These are phyloP conservation scores for Otolemur crassicaudatus DNA, from an alignment of 2,797 vertebrate genomes.

Conservation along the genomic window DNA sequence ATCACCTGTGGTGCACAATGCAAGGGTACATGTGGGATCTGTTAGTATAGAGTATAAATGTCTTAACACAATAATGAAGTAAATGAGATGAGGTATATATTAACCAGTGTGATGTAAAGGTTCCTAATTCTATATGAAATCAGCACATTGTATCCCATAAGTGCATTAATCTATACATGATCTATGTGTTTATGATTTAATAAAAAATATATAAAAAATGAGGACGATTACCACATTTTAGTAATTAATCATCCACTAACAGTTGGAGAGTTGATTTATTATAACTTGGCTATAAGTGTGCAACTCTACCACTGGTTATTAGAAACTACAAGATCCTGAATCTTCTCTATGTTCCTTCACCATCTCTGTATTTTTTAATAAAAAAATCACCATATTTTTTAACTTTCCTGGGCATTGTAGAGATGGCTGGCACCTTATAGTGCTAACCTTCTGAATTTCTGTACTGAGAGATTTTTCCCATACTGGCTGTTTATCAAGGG, in stretches of 20 bases:
- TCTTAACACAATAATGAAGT: too few relatives aligned
- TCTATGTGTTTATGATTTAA: too few relatives aligned
- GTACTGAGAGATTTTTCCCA: neutral
- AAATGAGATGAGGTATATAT: too few relatives aligned
- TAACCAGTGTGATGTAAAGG: too few relatives aligned
- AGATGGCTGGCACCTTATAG: neutral
- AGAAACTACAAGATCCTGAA: neutral
- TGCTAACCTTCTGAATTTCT: neutral
- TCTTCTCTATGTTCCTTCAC: neutral
- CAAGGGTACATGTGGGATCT: too few relatives aligned
- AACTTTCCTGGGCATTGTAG: neutral
- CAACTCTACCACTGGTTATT: neutral
- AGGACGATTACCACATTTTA: neutral
- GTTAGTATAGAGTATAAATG: too few relatives aligned
- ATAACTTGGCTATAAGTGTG: neutral
- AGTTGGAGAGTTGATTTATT: neutral
- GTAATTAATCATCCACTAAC: neutral
- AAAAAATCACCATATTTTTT: neutral
- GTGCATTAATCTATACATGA: too few relatives aligned
- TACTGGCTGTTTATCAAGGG: neutral
- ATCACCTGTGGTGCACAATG: too few relatives aligned
- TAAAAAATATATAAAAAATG: too few relatives aligned
- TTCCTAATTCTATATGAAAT: too few relatives aligned
- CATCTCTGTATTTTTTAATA: neutral
- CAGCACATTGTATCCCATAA: too few relatives aligned